Evolutionary conservation across 53 echinoderm and acorn worm genomes (phyloP).

Genomic region (Patiria pectinifera): DNA sequence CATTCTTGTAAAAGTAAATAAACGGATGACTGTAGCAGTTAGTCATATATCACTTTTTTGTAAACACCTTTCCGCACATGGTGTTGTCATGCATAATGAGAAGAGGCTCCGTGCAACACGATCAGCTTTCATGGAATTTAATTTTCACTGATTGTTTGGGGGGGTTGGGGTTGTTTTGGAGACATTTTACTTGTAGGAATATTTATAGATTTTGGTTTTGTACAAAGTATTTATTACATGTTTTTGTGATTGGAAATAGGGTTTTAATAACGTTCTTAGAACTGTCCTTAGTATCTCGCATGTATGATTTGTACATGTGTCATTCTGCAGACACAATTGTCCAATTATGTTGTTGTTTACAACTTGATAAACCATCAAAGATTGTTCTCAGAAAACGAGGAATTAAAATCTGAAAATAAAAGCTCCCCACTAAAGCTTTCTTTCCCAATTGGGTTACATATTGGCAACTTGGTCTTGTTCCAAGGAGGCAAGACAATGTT

Average conservation of each 20-base stretch:
- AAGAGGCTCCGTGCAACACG: background rate
- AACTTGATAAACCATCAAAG: background rate
- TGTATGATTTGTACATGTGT: too few species aligned
- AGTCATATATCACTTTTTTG: conserved; percentile 1
- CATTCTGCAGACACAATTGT: too few species aligned
- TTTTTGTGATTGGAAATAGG: background rate
- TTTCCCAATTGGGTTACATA: background rate
- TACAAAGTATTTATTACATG: background rate
- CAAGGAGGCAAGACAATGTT: background rate
- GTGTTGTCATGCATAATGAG: background rate
- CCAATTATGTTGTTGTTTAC: too few species aligned
- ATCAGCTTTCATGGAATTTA: background rate
- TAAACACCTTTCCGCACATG: background rate
- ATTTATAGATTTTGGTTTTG: background rate
- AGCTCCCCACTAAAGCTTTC: too few species aligned
- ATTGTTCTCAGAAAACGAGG: background rate
- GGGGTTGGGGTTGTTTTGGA: background rate
- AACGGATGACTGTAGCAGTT: background rate
- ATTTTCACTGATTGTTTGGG: background rate
- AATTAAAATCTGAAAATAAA: background rate
- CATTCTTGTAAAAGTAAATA: background rate
- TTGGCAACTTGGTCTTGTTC: background rate
- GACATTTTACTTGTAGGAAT: background rate
- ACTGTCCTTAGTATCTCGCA: too few species aligned
- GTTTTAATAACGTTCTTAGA: background rate